Base-by-base conservation (phyloP, 2,888 invertebrate genomes). In the Drosophila emarginata region DNA sequence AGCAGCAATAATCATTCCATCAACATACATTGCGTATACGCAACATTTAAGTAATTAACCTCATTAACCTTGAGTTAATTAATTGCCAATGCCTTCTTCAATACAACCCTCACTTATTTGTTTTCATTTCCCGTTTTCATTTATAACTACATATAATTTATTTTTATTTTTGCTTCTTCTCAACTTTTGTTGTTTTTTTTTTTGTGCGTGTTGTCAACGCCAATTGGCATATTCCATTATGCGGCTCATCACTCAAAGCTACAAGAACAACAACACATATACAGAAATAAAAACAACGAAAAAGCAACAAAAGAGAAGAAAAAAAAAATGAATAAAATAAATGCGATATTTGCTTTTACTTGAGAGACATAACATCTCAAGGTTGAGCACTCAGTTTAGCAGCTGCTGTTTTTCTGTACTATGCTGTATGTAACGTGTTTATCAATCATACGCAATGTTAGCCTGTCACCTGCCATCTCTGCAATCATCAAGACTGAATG, bases 191-290 rank as follows among this genome's bases (percentile, higher is more conserved):
- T 36, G 37, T 45, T 52, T 59, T 12, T 64, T 50, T 52, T 50
- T 15, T 39, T 39, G 67, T 53, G 67, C 61, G 69, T 57, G 67
- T 82, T 80, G 80, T 80, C 83, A 77, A 79, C 86, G 82, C 67
- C 82, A 85, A 79, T 85, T 81, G 79, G 66, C 79, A 72, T 70
- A 81, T 87, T 85, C 86, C 80, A 81, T 87, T 87, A 87, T 81
- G 61, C 64, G 63, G 79, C 88, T 69, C 80, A 81, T 81, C 86
- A 88, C 63, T 88, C 84, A 88, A 39, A 37, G 68, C 61, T 23
- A 66, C 54, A 64, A 63, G 67, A 69, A 73, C 67, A 67, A 58
- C 52, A 45, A 58, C 52, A 45, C 58, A 51, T 32, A 61, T 69
- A 65, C 45, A 72, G 56, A 26, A n/a, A 39, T 52, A 58, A 63